These are phyloP conservation scores for Neoascia interrupta DNA, from an alignment of 2,888 invertebrate genomes.

Conservation along the genomic window DNA sequence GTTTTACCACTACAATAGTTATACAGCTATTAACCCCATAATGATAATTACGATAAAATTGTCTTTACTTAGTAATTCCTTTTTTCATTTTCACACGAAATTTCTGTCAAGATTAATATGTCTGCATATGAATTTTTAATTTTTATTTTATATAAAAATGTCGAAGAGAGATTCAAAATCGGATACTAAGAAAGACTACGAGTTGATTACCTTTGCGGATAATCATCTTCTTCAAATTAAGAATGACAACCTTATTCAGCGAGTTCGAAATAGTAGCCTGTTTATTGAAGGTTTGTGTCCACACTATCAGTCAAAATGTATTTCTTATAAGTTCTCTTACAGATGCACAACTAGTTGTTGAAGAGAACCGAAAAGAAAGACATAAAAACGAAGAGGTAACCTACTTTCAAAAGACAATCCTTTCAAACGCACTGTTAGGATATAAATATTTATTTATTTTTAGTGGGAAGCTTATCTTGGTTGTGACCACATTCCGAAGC, in stretches of 20 bases:
- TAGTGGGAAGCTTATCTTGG: conserved; percentile 73
- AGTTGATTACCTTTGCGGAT: conserved; percentile 71
- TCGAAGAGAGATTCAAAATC: not conserved
- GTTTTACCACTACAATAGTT: too few relatives aligned
- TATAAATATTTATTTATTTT: not conserved
- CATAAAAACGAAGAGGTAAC: not conserved
- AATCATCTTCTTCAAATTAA: conserved; percentile 45
- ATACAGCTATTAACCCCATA: too few relatives aligned
- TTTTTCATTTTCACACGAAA: too few relatives aligned
- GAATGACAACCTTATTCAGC: conserved; percentile 37
- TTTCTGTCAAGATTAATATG: too few relatives aligned
- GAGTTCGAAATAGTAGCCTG: conserved; percentile 65
- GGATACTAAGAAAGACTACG: too few relatives aligned
- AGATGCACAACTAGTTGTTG: conserved; percentile 66
- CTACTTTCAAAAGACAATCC: too few relatives aligned
- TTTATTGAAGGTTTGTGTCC: conserved; percentile 71
- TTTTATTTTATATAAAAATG: too few relatives aligned
- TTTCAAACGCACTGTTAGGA: not conserved
- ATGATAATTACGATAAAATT: too few relatives aligned
- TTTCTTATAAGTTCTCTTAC: not conserved
- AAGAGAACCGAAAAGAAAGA: conserved; percentile 16
- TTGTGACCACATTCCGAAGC: conserved; percentile 75
- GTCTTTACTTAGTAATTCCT: too few relatives aligned
- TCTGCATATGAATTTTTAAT: too few relatives aligned
- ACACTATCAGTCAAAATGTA: not conserved